Percentiles rank a stretch among this genome's conserved stretches.
These are phyloP conservation scores for Rallus limicola DNA, from an alignment of 2,113 vertebrate genomes.

Conservation along the genomic window DNA sequence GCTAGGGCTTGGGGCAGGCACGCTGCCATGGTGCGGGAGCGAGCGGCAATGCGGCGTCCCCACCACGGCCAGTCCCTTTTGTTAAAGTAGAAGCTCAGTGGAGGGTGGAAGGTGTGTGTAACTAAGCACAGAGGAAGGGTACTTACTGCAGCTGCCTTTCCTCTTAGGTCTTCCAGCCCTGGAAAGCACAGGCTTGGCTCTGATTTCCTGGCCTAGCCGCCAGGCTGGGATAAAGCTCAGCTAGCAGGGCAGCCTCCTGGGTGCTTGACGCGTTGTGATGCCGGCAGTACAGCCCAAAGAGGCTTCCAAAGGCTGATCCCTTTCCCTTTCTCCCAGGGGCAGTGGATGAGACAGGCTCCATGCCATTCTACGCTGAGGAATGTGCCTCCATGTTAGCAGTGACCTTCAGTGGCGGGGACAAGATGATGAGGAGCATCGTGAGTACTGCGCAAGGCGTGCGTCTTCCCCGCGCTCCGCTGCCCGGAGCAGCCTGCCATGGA, in stretches of 20 bases:
- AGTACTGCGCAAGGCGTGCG: not conserved
- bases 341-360: conserved; percentile 89
- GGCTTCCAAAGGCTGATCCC: rapidly evolving
- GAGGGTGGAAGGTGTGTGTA: not conserved
- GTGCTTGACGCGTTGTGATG: rapidly evolving
- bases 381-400: conserved; percentile 96
- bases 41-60: not conserved
- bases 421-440: conserved; percentile 90
- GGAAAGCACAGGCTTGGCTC: not conserved
- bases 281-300: rapidly evolving
- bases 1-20: not conserved
- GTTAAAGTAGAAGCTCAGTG: rapidly evolving
- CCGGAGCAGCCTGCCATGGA: rapidly evolving
- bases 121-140: not conserved
- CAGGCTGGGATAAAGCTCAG: not conserved
- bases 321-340: conserved; percentile 78
- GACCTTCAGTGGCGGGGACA: conserved; percentile 93
- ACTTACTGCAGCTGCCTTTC: not conserved
- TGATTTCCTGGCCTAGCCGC: not conserved
- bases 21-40: rapidly evolving
- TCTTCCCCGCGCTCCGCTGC: not conserved
- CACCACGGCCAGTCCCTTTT: rapidly evolving
- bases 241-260: not conserved
- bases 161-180: not conserved
- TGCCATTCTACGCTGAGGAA: conserved; percentile 94